Evolutionary conservation across 37 sponge, comb jelly and placozoan species (phyloP), one percentile per base, ranked within the genome.

Genomic region (Mnemiopsis leidyi): DNA sequence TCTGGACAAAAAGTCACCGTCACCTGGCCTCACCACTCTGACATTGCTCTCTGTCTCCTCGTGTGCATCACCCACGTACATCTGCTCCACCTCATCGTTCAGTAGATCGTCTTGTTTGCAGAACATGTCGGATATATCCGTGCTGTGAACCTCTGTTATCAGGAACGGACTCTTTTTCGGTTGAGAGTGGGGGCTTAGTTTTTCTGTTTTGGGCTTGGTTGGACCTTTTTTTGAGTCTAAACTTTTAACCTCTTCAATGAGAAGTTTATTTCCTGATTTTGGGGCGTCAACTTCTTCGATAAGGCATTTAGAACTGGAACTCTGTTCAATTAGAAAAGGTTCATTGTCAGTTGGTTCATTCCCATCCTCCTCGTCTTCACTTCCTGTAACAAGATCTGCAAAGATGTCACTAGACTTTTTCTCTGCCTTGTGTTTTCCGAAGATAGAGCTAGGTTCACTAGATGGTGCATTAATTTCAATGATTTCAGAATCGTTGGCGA

Each of bases 31-130:
- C n/a, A 85, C 48, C 23, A 25, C 48, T 28, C 90, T 38, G 3
- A 85, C 90, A 31, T 7, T 34, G 39, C 23, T 29, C 20, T n/a
- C n/a, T 7, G 25, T 25, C 61, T 38, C 61, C 0, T 85, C 90
- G n/a, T 85, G 90, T 25, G 90, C 90, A 39, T 85, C 90, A 23
- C 90, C 90, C 90, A 85, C 90, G 26, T 85, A 85, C 48, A 85
- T 26, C 3, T 85, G 25, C 24, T 85, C 90, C 40, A 85, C 90
- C 38, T 85, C 90, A 85, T 85, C 90, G 23, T n/a, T 23, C 39
- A 36, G 25, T n/a, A 85, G 39, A 13, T 38, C 90, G 48, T 85
- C 90, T 29, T 38, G 40, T 39, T 28, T 85, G 24, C 2, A 1
- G 90, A 85, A 85, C 90, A 85, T 85, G 24, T 85, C 90, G 0